Evolutionary conservation across 2,113 vertebrate species (phyloP), one percentile per base, ranked within the genome.

Genomic region (Chinchilla lanigera): DNA sequence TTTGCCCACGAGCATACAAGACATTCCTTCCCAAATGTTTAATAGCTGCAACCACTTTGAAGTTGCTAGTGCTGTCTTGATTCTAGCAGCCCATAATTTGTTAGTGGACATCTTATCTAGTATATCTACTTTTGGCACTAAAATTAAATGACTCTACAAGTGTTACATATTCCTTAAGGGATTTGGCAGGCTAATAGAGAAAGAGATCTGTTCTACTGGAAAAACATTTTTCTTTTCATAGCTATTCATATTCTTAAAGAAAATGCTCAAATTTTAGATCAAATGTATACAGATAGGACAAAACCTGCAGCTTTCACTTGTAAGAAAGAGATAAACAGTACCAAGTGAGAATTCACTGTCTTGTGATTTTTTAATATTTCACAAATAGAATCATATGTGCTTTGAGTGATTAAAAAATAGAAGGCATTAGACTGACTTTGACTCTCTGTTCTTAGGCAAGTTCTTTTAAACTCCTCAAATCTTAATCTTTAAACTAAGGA

Each of bases 111-210:
- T 60, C 5, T 67, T 52, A 69, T 91, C 24, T 96, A 38, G 30
- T 60, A 65, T 33, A 86, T 38, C 38, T 77, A 86, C 28, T 71
- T 71, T 73, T 96, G n/a, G 81, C 26, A 77, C 52, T 89, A 30
- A 96, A 92, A 91, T 28, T 58, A 90, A 97, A 77, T 86, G 30
- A 28, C 33, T 77, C 90, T 86, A 83, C 14, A 91, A 93, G 20
- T 41, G 22, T 84, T 80, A 58, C 16, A 80, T 86, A 86, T 82
- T 86, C 41, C 67, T 87, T 33, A 94, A 78, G 22, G 85, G 83
- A 85, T 47, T 88, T 90, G 50, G 30, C 24, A 84, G 20, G 16
- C 47, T 90, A 54, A 58, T 41, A 93, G 52, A 83, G 0, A 69
- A 30, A 50, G 0, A 77, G 28, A 63, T 33, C 28, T 73, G 41